These are phyloP conservation scores for Poecilia picta DNA, from an alignment of 2,797 vertebrate species.

Conservation along the genomic window DNA sequence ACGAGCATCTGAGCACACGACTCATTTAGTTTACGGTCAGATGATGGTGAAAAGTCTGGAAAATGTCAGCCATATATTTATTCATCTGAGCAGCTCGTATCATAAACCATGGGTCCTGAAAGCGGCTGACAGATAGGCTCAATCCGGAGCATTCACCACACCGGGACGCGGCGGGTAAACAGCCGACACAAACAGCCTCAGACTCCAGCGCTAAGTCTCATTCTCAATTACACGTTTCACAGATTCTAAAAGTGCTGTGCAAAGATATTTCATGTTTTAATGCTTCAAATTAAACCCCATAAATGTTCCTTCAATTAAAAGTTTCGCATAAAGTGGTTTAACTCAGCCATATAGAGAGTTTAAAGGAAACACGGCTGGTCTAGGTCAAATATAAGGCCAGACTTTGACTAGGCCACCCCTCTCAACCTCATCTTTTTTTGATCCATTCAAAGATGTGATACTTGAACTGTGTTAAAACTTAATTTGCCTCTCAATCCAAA, in stretches of 20 bases:
- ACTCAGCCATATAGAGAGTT: not conserved
- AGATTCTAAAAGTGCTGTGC: not conserved
- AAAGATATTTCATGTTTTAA: not conserved
- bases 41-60: conserved; percentile 77
- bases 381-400: not conserved
- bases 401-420: conserved; percentile 3
- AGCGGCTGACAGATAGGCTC: conserved; percentile 53
- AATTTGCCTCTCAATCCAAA: too few relatives aligned
- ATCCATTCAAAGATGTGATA: too few relatives aligned
- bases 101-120: conserved; percentile 63
- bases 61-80: conserved; percentile 75
- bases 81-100: conserved; percentile 71
- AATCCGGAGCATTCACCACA: conserved; percentile 59
- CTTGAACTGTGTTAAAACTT: too few relatives aligned
- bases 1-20: conserved; percentile 64
- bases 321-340: too few relatives aligned
- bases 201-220: not conserved
- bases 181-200: not conserved
- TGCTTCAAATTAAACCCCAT: not conserved
- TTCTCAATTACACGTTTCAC: not conserved
- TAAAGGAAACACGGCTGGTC: too few relatives aligned
- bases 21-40: conserved; percentile 72
- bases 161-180: conserved; percentile 26
- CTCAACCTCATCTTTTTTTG: not conserved
- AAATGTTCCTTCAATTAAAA: too few relatives aligned